Base-by-base conservation (phyloP, 2,888 invertebrate genomes). In the Epirrhoe alternata region DNA sequence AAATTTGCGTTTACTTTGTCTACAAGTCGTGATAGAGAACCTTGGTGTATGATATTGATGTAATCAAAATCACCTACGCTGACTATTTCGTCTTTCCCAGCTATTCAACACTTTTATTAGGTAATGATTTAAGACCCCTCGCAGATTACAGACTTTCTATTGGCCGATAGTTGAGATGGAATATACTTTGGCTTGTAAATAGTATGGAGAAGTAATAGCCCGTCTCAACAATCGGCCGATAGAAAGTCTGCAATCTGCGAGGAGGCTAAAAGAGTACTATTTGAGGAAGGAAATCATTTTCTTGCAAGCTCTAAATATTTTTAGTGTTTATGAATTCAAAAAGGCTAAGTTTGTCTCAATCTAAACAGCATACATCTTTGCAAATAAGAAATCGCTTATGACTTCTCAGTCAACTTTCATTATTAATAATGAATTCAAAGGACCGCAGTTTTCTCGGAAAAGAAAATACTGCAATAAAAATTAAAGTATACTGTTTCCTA, bases 1-100 rank as follows among this genome's bases (percentile, higher is more conserved):
- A 77, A 78, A 78, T 76, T 77, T 77, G 74, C 74, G 77, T 74
- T 81, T 45, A n/a, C 35, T n/a, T 38, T 17, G 57, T 38, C 30
- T 7, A 58, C 24, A 58, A 49, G 50, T 6, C 16, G 7, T 3
- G 45, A 45, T 51, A 5, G 30, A 12, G 10, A 42, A 12, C 12
- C 10, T 12, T 12, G 12, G 38, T 42, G 12, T 42, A 42, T 4
- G 5, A 42, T 12, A 42, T 42, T 24, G 24, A 24, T 35, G 35
- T 35, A n/a, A n/a, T n/a, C n/a, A n/a, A n/a, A n/a, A n/a, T n/a
- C n/a, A n/a, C n/a, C n/a, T n/a, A n/a, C n/a, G n/a, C n/a, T n/a
- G n/a, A n/a, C n/a, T n/a, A n/a, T n/a, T n/a, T n/a, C n/a, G n/a
- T n/a, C n/a, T n/a, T n/a, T n/a, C n/a, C n/a, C n/a, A n/a, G n/a